Evolutionary conservation across 2,113 vertebrate species (phyloP).

Genomic region (Chroicocephalus ridibundus): DNA sequence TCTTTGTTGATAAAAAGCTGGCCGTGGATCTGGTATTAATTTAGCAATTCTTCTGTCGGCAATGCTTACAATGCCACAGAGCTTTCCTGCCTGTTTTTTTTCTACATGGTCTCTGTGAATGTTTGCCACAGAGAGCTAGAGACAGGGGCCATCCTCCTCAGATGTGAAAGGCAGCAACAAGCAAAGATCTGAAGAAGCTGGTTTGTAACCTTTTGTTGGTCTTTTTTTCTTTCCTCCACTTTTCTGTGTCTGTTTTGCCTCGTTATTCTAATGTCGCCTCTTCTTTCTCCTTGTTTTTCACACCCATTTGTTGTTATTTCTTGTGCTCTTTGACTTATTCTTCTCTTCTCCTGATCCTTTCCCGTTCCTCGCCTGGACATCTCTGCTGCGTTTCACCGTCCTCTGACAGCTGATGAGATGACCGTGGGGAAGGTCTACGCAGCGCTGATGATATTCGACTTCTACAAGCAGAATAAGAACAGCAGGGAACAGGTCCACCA

Average conservation of each 20-base stretch:
- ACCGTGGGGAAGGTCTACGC: constrained; percentile 96
- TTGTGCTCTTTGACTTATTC: neutral
- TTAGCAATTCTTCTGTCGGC: neutral
- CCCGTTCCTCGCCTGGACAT: neutral
- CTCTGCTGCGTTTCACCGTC: neutral
- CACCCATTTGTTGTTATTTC: neutral
- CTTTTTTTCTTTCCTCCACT: neutral
- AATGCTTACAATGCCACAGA: neutral
- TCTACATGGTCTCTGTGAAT: neutral
- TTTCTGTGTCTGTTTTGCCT: neutral
- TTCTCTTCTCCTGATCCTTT: neutral
- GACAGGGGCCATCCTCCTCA: neutral
- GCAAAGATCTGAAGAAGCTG: neutral
- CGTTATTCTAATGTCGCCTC: rapidly evolving
- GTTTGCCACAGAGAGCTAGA: neutral
- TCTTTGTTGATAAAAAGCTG: neutral
- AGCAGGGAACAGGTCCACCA: constrained; percentile 84
- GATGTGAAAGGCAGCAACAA: neutral
- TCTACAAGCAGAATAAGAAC: constrained; percentile 92
- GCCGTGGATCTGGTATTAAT: neutral
- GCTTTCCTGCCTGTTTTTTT: neutral
- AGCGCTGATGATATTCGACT: constrained; percentile 97
- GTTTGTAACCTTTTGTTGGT: neutral
- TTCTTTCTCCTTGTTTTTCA: neutral
- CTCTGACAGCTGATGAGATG: constrained; percentile 87